phyloP scores from a whole-genome alignment of 2,888 invertebrate genomes.

The Synergus umbraculus region DNA sequence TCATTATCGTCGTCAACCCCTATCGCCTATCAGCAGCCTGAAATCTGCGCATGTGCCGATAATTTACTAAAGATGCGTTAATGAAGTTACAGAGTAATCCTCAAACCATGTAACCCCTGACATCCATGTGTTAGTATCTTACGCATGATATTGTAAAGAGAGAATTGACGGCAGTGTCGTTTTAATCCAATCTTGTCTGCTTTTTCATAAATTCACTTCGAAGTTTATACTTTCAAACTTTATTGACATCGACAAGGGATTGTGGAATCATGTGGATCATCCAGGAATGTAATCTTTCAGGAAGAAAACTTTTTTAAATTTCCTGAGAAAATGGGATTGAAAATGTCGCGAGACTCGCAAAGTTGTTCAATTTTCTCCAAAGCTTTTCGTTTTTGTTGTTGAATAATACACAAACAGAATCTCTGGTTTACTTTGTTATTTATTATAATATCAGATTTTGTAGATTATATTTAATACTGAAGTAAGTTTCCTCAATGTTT shows the following conservation, averaged over 20 bases:
- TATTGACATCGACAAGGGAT: constrained; percentile 16
- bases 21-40: constrained; percentile 20
- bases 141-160: neutral
- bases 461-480: neutral
- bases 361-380: neutral
- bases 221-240: constrained; percentile 1
- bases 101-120: neutral
- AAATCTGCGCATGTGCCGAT: constrained; percentile 30
- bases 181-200: neutral
- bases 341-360: no score
- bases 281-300: constrained; percentile 5
- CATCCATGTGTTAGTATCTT: neutral
- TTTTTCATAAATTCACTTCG: neutral
- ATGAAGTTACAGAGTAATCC: constrained; percentile 3
- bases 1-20: constrained; percentile 19
- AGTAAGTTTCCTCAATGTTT: constrained; percentile 57
- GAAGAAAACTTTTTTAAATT: constrained; percentile 1
- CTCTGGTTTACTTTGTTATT: neutral
- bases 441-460: neutral
- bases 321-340: neutral
- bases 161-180: neutral
- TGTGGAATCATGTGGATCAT: neutral
- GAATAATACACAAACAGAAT: neutral
- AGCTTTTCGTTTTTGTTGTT: neutral
- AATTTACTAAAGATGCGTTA: constrained; percentile 28